Evolutionary conservation across 2,797 vertebrate species (phyloP), one percentile per base, ranked within the genome.

Genomic region (Sebastiscus albofasciatus): DNA sequence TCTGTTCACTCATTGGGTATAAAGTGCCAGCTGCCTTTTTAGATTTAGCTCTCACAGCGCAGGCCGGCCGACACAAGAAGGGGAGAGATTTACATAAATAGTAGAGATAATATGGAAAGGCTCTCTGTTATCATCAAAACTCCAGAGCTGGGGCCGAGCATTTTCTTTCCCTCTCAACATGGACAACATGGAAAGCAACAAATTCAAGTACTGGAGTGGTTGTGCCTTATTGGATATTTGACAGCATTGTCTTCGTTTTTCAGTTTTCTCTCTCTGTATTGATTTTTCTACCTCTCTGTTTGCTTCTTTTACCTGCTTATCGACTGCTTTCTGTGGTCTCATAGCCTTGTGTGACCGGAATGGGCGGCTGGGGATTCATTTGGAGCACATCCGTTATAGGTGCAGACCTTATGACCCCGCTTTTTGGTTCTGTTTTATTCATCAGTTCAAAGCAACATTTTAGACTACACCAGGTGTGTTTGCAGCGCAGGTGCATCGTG

Each of bases 41-140:
- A 85, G 58, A 87, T 77, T 65, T 33, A 59, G 56, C 76, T 81
- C 66, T 81, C 52, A 11, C 36, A 71, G 65, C 61, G 36, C 55
- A 62, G 82, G 81, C 82, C 69, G 77, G 77, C 66, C 76, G 72
- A 84, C 80, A 78, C 72, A 82, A 75, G 81, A 68, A 56, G 64
- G 68, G 49, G 42, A 74, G 61, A 82, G 91, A 93, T 93, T 91
- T 91, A 78, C 88, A 90, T 91, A 87, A 92, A 83, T 78, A 79
- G 80, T 36, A 12, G 80, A 81, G 86, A 92, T 86, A 85, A 80
- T 52, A 36, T 88, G 82, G 75, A 82, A 86, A 89, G 71, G 61
- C 69, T 83, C 56, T 64, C 24, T 76, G 75, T 90, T 92, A 93
- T 94, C 88, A 87, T 88, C 88, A 89, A 58, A 89, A 90, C 83